Base-by-base conservation (phyloP, 2,888 invertebrate species). In the Malthinus seriepunctatus region DNA sequence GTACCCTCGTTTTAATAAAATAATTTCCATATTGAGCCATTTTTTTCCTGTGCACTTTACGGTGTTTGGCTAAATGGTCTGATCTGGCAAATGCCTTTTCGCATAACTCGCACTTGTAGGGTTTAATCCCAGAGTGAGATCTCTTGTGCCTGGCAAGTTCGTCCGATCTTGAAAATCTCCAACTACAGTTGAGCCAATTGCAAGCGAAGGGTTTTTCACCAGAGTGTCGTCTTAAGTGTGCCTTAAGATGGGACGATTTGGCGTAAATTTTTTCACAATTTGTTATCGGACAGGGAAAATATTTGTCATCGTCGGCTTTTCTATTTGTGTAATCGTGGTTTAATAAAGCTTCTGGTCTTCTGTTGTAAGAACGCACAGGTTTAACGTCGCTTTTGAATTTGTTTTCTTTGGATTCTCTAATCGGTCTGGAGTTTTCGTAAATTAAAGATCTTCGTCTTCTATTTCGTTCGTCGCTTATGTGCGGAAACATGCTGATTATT, bases 71-170 rank as follows among this genome's bases (percentile, higher is more conserved):
- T 56, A 97, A 83, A 77, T 97, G 97, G 78, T 97, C 97, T 31
- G 95, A 95, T 23, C 97, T 84, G 0, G 95, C 92, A 78, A 97
- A 97, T 62, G 89, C 85, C 78, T 97, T 96, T 47, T 88, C 85
- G 77, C 97, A 97, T 69, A 92, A 85, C 56, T 85, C 84, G 78
- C 97, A 97, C 57, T 89, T 86, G 78, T 97, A 97, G 0, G 97
- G 97, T 77, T 96, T 96, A 62, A 95, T 86, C 0, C 97, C 97
- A 0, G 95, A 95, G 79, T 97, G 97, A n/a, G 95, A 95, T 63
- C 97, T 85, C 51, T 91, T 87, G 76, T 97, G 97, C 12, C 97
- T 84, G 1, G 95, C 93, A 64, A 97, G 79, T 78, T 97, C 97
- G 76, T 97, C 97, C 0, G 96, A 96, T 56, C 97, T 84, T 11